phyloP scores from a whole-genome alignment of 2,113 vertebrate species.

The Indicator indicator region DNA sequence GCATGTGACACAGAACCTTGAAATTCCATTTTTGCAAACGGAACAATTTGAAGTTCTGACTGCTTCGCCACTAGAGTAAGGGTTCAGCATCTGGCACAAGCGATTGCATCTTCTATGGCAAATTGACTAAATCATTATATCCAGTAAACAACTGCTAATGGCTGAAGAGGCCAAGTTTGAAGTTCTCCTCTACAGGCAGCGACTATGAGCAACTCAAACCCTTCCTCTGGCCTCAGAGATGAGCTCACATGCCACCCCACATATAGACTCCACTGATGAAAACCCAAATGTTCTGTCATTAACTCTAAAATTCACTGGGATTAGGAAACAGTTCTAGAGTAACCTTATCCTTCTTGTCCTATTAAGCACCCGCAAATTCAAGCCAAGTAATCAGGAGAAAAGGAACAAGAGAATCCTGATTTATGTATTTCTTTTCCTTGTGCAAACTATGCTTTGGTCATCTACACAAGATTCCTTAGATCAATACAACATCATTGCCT shows the following conservation, averaged over 20 bases:
- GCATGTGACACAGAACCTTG: background rate
- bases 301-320: fast-evolving
- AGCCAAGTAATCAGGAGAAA: background rate
- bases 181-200: background rate
- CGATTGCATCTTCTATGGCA: background rate
- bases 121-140: background rate
- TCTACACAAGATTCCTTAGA: background rate
- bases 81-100: background rate
- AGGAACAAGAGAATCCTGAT: background rate
- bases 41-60: background rate
- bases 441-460: background rate
- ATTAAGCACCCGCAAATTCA: background rate
- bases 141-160: background rate
- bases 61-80: background rate
- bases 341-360: background rate
- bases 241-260: background rate
- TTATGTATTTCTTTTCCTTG: background rate
- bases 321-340: background rate
- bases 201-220: background rate
- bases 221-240: background rate
- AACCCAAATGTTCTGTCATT: background rate
- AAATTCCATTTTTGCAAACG: background rate
- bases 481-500: background rate
- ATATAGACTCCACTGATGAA: no score
- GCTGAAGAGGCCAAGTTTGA: background rate